A percentile compares a stretch with the other conserved stretches of the same genome.
phyloP scores from a whole-genome alignment of 2,888 invertebrate species.

The Suillia variegata region DNA sequence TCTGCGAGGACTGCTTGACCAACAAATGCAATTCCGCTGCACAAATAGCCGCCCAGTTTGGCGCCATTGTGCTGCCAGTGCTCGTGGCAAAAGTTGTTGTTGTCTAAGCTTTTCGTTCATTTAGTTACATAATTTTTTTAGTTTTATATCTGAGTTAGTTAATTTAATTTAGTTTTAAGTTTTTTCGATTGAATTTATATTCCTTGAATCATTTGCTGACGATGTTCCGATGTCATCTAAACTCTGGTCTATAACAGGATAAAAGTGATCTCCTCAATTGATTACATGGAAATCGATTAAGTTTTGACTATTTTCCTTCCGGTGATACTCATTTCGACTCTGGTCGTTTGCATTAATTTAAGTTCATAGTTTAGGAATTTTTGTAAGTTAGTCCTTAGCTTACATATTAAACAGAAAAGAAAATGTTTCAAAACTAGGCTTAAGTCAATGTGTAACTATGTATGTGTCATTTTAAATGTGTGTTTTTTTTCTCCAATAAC shows the following conservation, averaged over 20 bases:
- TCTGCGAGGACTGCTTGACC: conserved; percentile 52
- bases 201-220: too few species aligned
- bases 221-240: too few species aligned
- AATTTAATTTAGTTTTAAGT: too few species aligned
- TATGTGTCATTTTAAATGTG: background rate
- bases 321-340: background rate
- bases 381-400: too few species aligned
- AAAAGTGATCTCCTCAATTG: too few species aligned
- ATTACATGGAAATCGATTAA: too few species aligned
- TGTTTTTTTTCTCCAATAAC: background rate
- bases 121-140: background rate
- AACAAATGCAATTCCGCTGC: conserved; percentile 50
- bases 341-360: background rate
- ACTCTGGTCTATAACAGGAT: too few species aligned
- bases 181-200: too few species aligned
- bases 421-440: too few species aligned
- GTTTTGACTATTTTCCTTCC: too few species aligned
- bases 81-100: conserved; percentile 32
- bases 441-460: background rate
- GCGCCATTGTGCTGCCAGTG: conserved; percentile 34
- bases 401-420: too few species aligned
- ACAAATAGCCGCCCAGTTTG: conserved; percentile 30
- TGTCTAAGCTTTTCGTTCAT: conserved; percentile 28
- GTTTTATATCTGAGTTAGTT: background rate
- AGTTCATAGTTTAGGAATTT: background rate